phyloP scores from a whole-genome alignment of 2,113 vertebrate species.

The Hippoglossus stenolepis region DNA sequence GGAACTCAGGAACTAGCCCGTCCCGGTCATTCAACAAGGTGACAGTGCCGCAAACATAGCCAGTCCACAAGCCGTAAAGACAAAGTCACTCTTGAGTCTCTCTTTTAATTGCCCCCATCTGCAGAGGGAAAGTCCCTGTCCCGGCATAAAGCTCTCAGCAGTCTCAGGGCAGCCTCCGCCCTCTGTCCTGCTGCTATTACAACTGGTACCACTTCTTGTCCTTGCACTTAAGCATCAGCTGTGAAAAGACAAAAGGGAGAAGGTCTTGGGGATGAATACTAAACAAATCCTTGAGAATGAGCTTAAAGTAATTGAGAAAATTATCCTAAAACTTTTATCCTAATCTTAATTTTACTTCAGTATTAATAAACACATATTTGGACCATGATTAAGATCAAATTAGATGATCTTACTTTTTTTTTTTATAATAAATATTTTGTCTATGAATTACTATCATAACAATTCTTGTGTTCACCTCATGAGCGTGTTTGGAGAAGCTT shows the following conservation, averaged over 20 bases:
- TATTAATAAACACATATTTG: background rate
- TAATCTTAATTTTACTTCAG: background rate
- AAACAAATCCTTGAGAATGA: background rate
- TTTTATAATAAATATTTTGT: background rate
- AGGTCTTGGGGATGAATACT: no score
- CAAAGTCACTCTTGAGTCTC: slow-evolving; percentile 68
- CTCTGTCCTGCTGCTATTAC: slow-evolving; percentile 80
- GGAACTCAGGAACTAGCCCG: slow-evolving; percentile 49
- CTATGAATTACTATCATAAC: no score
- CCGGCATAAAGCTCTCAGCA: slow-evolving; percentile 74
- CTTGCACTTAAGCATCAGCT: slow-evolving; percentile 99
- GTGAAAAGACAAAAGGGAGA: slow-evolving; percentile 53
- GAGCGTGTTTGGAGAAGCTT: slow-evolving; percentile 95
- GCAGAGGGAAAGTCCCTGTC: slow-evolving; percentile 77
- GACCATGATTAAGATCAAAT: no score
- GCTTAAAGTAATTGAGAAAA: no score
- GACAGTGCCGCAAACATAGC: slow-evolving; percentile 57
- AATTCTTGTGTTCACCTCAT: slow-evolving; percentile 85
- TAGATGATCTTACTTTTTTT: no score
- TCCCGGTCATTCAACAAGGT: slow-evolving; percentile 56
- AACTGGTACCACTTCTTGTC: slow-evolving; percentile 99
- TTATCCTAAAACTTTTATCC: background rate
- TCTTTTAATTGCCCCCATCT: slow-evolving; percentile 58
- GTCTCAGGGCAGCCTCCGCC: slow-evolving; percentile 63
- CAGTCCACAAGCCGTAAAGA: slow-evolving; percentile 63